Evolutionary conservation across 2,113 vertebrate genomes (phyloP), one percentile per base, ranked within the genome.

Genomic region (Damaliscus lunatus): DNA sequence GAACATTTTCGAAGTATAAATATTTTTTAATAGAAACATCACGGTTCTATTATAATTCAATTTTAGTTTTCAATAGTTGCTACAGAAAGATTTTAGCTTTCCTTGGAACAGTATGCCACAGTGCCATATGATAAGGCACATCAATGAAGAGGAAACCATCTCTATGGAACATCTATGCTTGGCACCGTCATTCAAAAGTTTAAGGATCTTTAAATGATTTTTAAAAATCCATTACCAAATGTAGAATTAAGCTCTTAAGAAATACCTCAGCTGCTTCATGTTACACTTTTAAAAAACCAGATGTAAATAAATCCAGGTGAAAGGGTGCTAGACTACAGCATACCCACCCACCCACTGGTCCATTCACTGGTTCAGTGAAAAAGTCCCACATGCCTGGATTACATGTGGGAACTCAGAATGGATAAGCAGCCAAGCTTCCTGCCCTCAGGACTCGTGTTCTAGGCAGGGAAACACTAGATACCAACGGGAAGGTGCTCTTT

Each of bases 191-290:
- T n/a, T 83, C 36, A 67, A 33, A 78, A 36, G 27, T 83, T 87
- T 90, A 82, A 85, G 74, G 71, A 36, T 55, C 27, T 84, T 94
- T 19, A 89, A 82, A 53, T 48, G 53, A 31, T 64, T 84, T 90
- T 88, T 17, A 17, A 60, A 88, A 84, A 59, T 40, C n/a, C 40
- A 93, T 43, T 80, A 78, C 27, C 40, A 94, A 97, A 36, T 52
- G 27, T 25, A 88, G 82, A 94, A 29, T 59, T 88, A 31, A 16
- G 53, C 31, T 85, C 80, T 29, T 64, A 52, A 90, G 86, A 97
- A 81, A 67, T 67, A 48, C 6, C 25, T 91, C 46, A 48, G 53
- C 85, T 95, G 55, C 96, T 93, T 71, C 33, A 48, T 50, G 88
- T 23, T 23, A 91, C 17, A 60, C 9, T 64, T 1, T 81, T 1